These are phyloP conservation scores for Brachionus koreanus DNA, from an alignment of 1,140 invertebrate species.

Conservation along the genomic window DNA sequence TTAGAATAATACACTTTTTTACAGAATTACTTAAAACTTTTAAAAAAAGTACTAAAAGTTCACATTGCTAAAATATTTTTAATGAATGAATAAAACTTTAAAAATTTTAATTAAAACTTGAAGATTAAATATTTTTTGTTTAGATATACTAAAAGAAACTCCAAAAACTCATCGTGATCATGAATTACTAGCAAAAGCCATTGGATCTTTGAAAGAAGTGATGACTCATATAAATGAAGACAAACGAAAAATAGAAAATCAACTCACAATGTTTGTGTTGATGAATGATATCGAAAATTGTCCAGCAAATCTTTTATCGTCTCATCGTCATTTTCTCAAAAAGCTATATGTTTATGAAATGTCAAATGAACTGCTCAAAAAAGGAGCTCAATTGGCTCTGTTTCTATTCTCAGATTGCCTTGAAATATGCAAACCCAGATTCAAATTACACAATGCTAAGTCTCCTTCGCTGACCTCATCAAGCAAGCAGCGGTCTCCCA, in stretches of 20 bases:
- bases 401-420: conserved; percentile 89
- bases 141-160: conserved; percentile 87
- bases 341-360: conserved; percentile 83
- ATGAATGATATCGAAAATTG: conserved; percentile 96
- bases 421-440: conserved; percentile 60
- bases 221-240: conserved; percentile 91
- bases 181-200: conserved; percentile 73
- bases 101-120: conserved; percentile 38
- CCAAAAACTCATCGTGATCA: conserved; percentile 78
- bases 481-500: conserved; percentile 32
- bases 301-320: conserved; percentile 82
- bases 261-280: conserved; percentile 91
- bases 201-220: conserved; percentile 81
- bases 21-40: no score
- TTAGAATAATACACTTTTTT: no score
- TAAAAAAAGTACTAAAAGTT: no score
- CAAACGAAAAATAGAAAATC: conserved; percentile 86
- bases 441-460: conserved; percentile 30
- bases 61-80: no score
- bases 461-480: conserved; percentile 49
- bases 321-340: conserved; percentile 78
- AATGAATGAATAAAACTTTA: not conserved
- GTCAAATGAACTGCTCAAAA: conserved; percentile 75
- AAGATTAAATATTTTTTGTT: conserved; percentile 52
- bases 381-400: conserved; percentile 78